These are phyloP conservation scores for Myioborus melanocephalus DNA, from an alignment of 2,797 vertebrate species.

Conservation along the genomic window DNA sequence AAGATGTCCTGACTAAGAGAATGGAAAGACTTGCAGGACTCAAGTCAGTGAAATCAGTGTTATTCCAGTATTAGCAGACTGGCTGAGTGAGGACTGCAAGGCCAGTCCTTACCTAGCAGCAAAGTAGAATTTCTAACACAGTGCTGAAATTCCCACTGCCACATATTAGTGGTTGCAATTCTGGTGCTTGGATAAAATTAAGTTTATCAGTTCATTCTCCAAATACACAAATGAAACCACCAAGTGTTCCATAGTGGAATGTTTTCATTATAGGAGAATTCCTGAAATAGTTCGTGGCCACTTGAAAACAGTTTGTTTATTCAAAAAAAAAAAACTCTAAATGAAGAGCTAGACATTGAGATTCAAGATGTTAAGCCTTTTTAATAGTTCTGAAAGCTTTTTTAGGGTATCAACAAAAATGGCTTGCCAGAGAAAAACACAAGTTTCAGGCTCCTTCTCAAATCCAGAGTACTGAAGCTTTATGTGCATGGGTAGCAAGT, in stretches of 20 bases:
- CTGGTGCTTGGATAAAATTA: not conserved
- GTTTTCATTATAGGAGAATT: not conserved
- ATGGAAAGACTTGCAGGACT: not conserved
- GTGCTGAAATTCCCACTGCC: not conserved
- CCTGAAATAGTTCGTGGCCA: not conserved
- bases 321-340: not conserved
- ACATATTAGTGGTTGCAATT: not conserved
- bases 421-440: not conserved
- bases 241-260: not conserved
- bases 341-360: not conserved
- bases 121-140: not conserved
- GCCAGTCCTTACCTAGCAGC: not conserved
- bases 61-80: not conserved
- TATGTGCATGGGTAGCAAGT: not conserved
- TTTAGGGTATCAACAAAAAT: not conserved
- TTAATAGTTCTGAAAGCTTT: not conserved
- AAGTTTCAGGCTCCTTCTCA: not conserved
- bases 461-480: not conserved
- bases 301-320: not conserved
- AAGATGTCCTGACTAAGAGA: not conserved
- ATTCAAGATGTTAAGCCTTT: not conserved
- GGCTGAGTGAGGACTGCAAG: not conserved
- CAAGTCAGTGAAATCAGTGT: not conserved
- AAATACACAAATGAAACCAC: not conserved
- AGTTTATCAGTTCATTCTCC: not conserved